Conservation (phyloP, 1,140 invertebrate species). For the Scaptomyza hsui region DNA sequence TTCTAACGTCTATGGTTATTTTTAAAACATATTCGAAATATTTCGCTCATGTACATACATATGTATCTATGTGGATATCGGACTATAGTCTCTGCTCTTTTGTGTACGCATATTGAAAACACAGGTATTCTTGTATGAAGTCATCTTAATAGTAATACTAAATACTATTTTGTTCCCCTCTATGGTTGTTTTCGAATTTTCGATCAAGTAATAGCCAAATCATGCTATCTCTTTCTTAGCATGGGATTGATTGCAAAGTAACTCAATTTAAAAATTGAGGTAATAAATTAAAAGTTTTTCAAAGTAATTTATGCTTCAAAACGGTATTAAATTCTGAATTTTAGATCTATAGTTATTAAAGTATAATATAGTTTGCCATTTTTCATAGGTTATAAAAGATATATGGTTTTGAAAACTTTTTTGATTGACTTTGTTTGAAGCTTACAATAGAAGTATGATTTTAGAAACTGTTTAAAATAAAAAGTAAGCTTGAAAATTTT, state of each 20-base stretch:
- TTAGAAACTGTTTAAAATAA: no score
- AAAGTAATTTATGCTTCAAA: no score
- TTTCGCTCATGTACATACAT: slow-evolving; percentile 59
- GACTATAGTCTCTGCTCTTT: slow-evolving; percentile 30
- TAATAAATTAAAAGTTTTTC: background rate
- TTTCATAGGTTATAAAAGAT: background rate
- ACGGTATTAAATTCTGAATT: no score
- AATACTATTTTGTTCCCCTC: slow-evolving; percentile 40
- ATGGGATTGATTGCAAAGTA: slow-evolving; percentile 10
- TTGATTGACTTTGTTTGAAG: background rate
- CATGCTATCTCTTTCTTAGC: slow-evolving; percentile 45
- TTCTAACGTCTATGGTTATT: slow-evolving; percentile 74
- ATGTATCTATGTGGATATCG: slow-evolving; percentile 21
- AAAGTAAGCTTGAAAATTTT: background rate
- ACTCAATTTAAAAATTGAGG: background rate
- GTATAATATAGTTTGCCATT: background rate
- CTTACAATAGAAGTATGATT: no score
- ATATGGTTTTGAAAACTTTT: background rate
- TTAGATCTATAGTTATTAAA: no score
- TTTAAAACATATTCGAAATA: slow-evolving; percentile 80
- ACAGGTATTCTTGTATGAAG: slow-evolving; percentile 59
- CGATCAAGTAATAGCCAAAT: slow-evolving; percentile 25
- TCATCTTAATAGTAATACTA: slow-evolving; percentile 71
- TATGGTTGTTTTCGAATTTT: slow-evolving; percentile 13
- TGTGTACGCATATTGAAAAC: slow-evolving; percentile 59